A percentile compares a stretch with the other conserved stretches of the same genome.
phyloP scores from a whole-genome alignment of 1,140 invertebrate species.

The Drosophila arizonae region DNA sequence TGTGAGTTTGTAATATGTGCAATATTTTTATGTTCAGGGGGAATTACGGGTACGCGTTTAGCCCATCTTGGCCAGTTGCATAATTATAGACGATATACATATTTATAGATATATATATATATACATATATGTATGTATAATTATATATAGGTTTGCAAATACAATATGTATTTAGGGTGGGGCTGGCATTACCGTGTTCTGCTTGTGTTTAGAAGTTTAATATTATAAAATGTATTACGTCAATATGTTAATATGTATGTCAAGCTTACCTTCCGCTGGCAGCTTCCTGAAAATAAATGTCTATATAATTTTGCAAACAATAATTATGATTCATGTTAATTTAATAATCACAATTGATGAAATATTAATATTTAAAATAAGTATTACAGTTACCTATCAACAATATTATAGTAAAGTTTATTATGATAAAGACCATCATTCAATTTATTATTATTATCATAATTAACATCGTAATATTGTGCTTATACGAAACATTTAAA shows the following conservation, averaged over 20 bases:
- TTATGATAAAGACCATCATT: too few species aligned
- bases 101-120: not conserved
- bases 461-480: too few species aligned
- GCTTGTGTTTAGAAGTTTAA: not conserved
- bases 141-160: not conserved
- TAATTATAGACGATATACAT: slow-evolving; percentile 6
- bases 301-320: too few species aligned
- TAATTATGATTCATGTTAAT: too few species aligned
- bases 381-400: too few species aligned
- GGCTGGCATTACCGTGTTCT: not conserved
- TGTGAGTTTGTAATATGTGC: slow-evolving; percentile 51
- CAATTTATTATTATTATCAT: too few species aligned
- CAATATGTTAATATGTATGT: not conserved
- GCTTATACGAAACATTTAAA: too few species aligned
- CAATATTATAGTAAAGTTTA: too few species aligned
- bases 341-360: too few species aligned
- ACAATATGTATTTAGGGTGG: not conserved
- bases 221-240: not conserved
- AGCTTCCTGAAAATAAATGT: too few species aligned
- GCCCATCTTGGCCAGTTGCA: slow-evolving; percentile 21
- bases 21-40: slow-evolving; percentile 62
- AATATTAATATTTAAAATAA: too few species aligned
- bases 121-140: not conserved
- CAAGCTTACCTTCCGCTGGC: too few species aligned
- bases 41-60: slow-evolving; percentile 41